Base-by-base conservation (phyloP, 1,140 invertebrate genomes). In the Aleiodes sp. region DNA sequence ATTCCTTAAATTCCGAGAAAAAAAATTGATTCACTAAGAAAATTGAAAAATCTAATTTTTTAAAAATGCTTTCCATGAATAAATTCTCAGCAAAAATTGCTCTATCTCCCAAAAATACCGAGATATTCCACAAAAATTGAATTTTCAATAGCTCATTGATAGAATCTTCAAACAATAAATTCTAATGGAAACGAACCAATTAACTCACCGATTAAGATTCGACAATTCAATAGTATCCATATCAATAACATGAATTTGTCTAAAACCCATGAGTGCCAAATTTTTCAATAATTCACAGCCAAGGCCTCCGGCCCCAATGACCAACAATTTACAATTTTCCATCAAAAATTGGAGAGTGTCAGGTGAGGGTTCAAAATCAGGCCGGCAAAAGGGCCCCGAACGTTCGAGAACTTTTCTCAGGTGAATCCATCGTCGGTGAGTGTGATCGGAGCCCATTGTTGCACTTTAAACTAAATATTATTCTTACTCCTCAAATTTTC, bases 161-260 rank as follows among this genome's bases (percentile, higher is more conserved):
- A 16, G 0, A 66, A 26, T 35, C 1, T 35, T 66, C 37, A 10
- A 57, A 35, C 4, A 6, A n/a, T 29, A 43, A 16, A 19, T n/a
- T 12, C 3, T 31, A 0, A 56, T 16, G n/a, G 14, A 10, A 24
- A 35, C 9, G 8, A 41, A 65, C 7, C 46, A 33, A n/a, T n/a
- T 26, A 68, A 66, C 63, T 70, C 79, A 85, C 83, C 98, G 88
- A 84, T 99, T 99, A 37, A 99, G 89, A 87, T 99, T 99, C 2
- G 98, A 99, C 52, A 99, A 85, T 84, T 99, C 98, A 74, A 99
- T 98, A 0, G 94, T 98, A 83, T 99, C 98, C 98, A 99, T 99
- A 83, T 99, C 98, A 68, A 99, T 97, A 0, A 99, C 92, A 85
- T 98, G 93, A 72, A 99, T 92, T 75, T 97, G 91, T 73, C 91